A percentile compares a stretch with the other conserved stretches of the same genome.
These are phyloP conservation scores for Premnoplex brunnescens DNA, from an alignment of 2,797 vertebrate genomes.

Conservation along the genomic window DNA sequence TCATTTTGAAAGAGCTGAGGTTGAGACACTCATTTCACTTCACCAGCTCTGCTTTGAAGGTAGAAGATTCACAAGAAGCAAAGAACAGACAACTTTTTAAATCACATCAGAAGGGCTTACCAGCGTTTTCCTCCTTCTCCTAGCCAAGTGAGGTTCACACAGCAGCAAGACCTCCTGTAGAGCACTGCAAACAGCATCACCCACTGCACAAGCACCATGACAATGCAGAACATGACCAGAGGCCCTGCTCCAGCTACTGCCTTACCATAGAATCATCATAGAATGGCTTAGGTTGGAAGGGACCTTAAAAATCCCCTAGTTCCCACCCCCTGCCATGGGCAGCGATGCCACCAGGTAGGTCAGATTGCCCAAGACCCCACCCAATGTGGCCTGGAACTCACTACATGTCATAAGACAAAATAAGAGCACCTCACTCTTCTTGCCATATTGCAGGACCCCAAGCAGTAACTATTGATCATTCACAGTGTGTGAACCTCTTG, in stretches of 20 bases:
- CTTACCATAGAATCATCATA: not conserved
- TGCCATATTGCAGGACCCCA: not conserved
- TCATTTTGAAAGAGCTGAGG: not conserved
- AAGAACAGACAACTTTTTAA: not conserved
- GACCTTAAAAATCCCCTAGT: not conserved
- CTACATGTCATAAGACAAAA: not conserved
- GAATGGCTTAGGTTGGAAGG: not conserved
- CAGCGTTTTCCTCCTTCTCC: not conserved
- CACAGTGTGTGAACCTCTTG: not conserved
- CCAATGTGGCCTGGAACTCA: not conserved
- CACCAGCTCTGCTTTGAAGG: not conserved
- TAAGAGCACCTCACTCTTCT: not conserved
- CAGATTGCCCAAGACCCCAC: not conserved
- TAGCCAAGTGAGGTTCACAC: not conserved
- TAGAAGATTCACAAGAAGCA: not conserved
- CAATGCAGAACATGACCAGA: not conserved
- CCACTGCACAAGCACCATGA: not conserved
- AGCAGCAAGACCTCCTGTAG: not conserved
- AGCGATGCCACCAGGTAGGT: not conserved
- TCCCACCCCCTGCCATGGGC: not conserved
- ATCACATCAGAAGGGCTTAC: not conserved
- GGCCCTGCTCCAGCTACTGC: not conserved
- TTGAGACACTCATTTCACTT: not conserved
- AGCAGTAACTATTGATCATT: not conserved
- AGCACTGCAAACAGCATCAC: not conserved